Evolutionary conservation across 1,140 invertebrate species (phyloP), one percentile per base, ranked within the genome.

Genomic region (Bombus ignitus): DNA sequence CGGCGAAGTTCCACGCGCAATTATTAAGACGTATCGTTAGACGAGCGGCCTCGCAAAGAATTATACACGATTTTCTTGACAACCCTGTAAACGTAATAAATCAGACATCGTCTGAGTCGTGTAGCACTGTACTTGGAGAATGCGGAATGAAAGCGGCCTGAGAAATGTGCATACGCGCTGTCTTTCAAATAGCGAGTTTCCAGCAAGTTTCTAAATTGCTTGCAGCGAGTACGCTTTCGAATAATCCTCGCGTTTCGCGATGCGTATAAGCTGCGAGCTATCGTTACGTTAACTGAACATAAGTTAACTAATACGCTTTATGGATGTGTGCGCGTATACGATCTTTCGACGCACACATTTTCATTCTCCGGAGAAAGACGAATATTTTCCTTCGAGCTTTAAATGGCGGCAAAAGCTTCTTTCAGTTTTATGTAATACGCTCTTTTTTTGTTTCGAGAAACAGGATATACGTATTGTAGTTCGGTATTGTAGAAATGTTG

Each of bases 201-300:
- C 47, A 13, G 47, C 70, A 71, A 81, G 47, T 72, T 81, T 73
- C 79, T 18, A 81, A 81, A 81, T 72, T 81, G 70, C 68, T 44
- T 35, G 37, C 68, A 70, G 4, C 25, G 37, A 42, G 53, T 32
- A 53, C 53, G 35, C 79, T 71, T 77, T 42, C 70, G 79, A 73
- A 81, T 73, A 59, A 81, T 39, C 70, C 79, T 59, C 32, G 35
- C 37, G 28, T 70, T 42, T 13, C 79, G 65, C 37, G 65, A 62
- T 65, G 62, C 62, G n/a, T 66, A 32, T 62, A 15, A n/a, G 10
- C 39, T 79, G 65, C 65, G 62, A 80, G 6, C 65, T 80, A 68
- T 80, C 77, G 42, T 70, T 80, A 80, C 79, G 28, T 81, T 81
- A 72, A 62, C 79, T 8, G 35, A 42, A 39, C 28, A 15, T 57